Percentiles rank a stretch among this genome's conserved stretches.
These are phyloP conservation scores for Darevskia nairensis DNA, from an alignment of 2,797 vertebrate genomes.

Conservation along the genomic window DNA sequence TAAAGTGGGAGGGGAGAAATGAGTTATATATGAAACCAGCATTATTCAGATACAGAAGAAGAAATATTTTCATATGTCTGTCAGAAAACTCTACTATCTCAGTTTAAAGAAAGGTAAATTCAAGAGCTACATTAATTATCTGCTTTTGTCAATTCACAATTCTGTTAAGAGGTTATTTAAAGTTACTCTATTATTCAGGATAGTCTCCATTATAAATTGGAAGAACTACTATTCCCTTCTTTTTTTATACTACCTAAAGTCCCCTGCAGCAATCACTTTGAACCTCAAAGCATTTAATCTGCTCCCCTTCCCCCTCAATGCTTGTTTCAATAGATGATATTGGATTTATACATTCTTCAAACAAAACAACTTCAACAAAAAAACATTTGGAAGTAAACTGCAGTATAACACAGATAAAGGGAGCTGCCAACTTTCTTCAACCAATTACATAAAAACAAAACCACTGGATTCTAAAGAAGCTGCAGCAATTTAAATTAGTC, in stretches of 20 bases:
- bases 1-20: slow-evolving; percentile 30
- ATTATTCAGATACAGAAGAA: background rate
- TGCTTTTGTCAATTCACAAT: background rate
- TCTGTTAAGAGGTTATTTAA: background rate
- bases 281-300: background rate
- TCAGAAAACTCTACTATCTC: background rate
- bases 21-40: background rate
- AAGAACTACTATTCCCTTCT: background rate
- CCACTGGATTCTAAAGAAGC: slow-evolving; percentile 29
- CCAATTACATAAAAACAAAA: slow-evolving; percentile 26
- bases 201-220: background rate
- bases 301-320: too few species aligned
- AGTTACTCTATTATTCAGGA: background rate
- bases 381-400: background rate
- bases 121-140: background rate
- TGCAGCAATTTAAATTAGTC: background rate
- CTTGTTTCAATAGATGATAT: background rate
- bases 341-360: background rate
- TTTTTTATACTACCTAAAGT: background rate
- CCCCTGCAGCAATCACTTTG: background rate
- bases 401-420: background rate
- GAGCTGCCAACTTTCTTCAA: background rate
- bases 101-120: background rate
- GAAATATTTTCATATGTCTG: background rate
- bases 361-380: slow-evolving; percentile 2